phyloP scores from a whole-genome alignment of 1,140 invertebrate species.

The Sitobion miscanthi region DNA sequence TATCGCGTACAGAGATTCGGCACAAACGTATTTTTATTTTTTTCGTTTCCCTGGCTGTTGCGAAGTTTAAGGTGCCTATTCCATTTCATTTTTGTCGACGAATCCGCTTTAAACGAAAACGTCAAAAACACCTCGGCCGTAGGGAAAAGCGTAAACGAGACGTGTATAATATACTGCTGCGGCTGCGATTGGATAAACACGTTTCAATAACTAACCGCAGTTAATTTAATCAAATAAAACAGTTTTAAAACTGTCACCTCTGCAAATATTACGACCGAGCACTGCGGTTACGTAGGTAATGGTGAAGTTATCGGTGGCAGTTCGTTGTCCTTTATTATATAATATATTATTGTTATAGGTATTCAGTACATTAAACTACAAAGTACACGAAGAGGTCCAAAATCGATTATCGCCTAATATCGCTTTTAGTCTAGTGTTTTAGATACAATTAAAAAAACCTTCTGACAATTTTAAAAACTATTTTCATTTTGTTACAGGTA shows the following conservation, averaged over 20 bases:
- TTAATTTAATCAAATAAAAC: conserved; percentile 14
- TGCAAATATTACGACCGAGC: not conserved
- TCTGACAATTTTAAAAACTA: not conserved
- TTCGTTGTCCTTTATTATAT: not conserved
- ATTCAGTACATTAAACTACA: not conserved
- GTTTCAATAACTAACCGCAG: conserved; percentile 14
- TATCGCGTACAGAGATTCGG: not conserved
- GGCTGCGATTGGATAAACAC: not conserved
- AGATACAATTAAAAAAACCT: not conserved
- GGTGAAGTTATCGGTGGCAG: not conserved
- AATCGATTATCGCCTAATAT: not conserved
- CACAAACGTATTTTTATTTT: not conserved
- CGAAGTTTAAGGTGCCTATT: not conserved
- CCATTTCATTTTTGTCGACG: not conserved
- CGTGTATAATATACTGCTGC: not conserved
- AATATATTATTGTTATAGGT: not conserved
- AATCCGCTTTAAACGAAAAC: conserved; percentile 11
- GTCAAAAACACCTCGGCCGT: not conserved
- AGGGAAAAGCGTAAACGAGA: not conserved
- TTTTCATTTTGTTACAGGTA: not conserved
- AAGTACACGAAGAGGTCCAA: not conserved
- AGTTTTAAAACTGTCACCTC: not conserved
- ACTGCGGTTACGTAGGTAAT: not conserved
- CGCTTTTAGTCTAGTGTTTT: not conserved
- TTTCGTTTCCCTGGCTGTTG: not conserved